phyloP scores from a whole-genome alignment of 2,113 vertebrate genomes.

The Pygathrix nemaeus region DNA sequence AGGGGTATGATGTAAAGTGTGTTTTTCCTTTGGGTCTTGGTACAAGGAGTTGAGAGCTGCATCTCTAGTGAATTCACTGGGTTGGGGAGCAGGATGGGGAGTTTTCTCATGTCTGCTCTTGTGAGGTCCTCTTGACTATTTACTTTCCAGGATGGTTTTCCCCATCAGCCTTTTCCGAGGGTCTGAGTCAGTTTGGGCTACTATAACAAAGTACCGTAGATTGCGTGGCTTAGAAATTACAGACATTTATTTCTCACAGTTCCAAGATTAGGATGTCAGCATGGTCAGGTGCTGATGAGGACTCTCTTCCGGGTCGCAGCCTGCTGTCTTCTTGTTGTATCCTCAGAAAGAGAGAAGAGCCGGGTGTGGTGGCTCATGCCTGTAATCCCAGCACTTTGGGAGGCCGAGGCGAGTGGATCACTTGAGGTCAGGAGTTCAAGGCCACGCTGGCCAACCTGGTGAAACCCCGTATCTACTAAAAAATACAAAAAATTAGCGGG shows the following conservation, averaged over 20 bases:
- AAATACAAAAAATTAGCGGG: too few species aligned
- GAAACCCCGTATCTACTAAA: too few species aligned
- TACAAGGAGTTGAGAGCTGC: not conserved
- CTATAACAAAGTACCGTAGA: not conserved
- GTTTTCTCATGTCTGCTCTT: not conserved
- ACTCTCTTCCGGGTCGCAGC: not conserved
- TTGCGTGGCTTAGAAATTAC: not conserved
- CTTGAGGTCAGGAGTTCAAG: too few species aligned
- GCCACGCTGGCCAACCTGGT: too few species aligned
- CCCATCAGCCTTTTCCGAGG: not conserved
- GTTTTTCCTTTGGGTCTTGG: not conserved
- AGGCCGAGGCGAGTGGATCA: too few species aligned
- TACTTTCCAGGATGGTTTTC: not conserved
- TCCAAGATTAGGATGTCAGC: not conserved
- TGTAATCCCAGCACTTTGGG: too few species aligned
- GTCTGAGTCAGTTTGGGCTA: not conserved
- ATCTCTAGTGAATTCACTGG: not conserved
- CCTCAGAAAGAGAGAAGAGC: too few species aligned
- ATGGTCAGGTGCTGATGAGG: not conserved
- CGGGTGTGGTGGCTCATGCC: too few species aligned
- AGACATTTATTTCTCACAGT: not conserved
- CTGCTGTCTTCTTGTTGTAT: not conserved
- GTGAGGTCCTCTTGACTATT: not conserved
- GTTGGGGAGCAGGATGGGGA: too few species aligned
- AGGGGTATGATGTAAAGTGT: not conserved